Evolutionary conservation across 1,140 invertebrate genomes (phyloP), one percentile per base, ranked within the genome.

Genomic region (Pogonomyrmex californicus): DNA sequence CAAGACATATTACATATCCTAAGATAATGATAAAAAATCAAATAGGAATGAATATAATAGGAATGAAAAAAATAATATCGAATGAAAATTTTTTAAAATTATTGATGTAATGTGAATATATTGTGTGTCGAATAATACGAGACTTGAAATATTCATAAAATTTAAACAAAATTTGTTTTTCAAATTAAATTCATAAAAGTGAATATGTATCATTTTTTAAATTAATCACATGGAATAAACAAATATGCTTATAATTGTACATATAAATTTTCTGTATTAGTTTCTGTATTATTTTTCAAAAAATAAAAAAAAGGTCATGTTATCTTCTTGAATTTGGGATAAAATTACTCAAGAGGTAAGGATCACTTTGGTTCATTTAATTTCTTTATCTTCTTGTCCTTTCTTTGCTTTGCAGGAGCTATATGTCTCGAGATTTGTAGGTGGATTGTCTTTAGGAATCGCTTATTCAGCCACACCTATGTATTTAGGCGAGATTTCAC

Each of bases 401-500:
- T 23, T 71, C 4, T 86, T 14, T 54, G 1, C 7, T 81, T 47
- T 62, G 6, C 4, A 92, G 91, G 85, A 90, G 51, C 60, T 92
- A 10, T 91, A 87, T 6, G 3, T 86, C 7, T 86, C 83, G 9
- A 89, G 91, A 54, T 86, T 96, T 7, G 93, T 97, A 83, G 95
- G 96, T 1, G 97, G 97, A 7, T 88, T 97, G 2, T 96, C 96
- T 6, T 95, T 97, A 79, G 97, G 97, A 14, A 96, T 96, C 12
- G 95, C 96, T 4, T 97, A 96, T 85, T 96, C 96, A 1, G 93
- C 95, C 0, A 95, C 96, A 0, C 96, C 96, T 0, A 96, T 97
- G 93, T 97, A 97, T 87, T 88, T 97, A 30, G 95, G 96, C 79
- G 96, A 97, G 95, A 96, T 97, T 70, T 94, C 97, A 82, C 95